Evolutionary conservation across 1,140 invertebrate genomes (phyloP).

Genomic region (Dinoponera quadriceps): DNA sequence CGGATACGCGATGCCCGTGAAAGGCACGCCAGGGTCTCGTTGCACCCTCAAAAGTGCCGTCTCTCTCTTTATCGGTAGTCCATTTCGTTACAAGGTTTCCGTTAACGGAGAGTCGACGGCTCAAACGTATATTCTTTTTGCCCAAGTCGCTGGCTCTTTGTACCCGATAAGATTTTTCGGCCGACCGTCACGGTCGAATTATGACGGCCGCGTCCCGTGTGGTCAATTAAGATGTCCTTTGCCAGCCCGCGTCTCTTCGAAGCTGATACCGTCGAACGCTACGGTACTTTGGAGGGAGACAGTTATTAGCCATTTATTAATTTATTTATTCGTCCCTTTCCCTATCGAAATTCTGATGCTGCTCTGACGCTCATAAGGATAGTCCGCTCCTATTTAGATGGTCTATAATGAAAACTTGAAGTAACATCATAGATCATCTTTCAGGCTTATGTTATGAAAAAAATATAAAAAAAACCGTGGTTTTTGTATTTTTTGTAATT

Average conservation of each 20-base stretch:
- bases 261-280: neutral
- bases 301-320: too few species aligned
- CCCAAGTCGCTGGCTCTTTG: neutral
- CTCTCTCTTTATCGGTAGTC: neutral
- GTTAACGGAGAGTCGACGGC: neutral
- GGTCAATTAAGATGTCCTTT: neutral
- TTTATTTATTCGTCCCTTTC: too few species aligned
- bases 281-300: too few species aligned
- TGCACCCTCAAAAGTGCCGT: too few species aligned
- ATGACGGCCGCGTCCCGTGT: neutral
- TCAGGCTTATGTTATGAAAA: too few species aligned
- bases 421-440: too few species aligned
- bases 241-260: neutral
- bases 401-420: too few species aligned
- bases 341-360: too few species aligned
- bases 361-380: too few species aligned
- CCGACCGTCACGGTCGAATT: neutral
- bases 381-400: too few species aligned
- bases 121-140: neutral
- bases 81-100: neutral
- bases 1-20: neutral
- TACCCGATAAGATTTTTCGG: slow-evolving; percentile 1
- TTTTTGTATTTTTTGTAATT: too few species aligned
- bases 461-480: too few species aligned
- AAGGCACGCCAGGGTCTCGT: neutral